Evolutionary conservation across 2,797 vertebrate species (phyloP), one percentile per base, ranked within the genome.

Genomic region (Ptychadena robeensis): DNA sequence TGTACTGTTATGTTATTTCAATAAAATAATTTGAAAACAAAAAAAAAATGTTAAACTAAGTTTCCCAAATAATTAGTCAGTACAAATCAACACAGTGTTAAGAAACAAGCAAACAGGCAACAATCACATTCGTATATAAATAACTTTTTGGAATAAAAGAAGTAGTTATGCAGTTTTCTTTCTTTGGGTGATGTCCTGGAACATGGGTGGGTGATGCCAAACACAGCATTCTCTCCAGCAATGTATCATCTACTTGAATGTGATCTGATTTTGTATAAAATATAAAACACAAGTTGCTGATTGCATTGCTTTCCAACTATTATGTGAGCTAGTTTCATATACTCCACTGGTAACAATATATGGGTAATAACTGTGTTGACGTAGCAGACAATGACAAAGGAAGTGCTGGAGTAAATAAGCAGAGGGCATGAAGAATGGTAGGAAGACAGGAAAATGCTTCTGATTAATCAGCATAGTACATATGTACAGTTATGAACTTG

Each of bases 261-360:
- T 80, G 82, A 80, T 80, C 82, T 84, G 82, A 84, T 84, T 84
- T 80, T 84, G 82, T 80, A 84, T 84, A 80, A 84, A 84, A 84
- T 63, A 59, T 61, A 69, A 80, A 84, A 80, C 82, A 84, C 82
- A 84, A 84, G 70, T 70, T 53, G 31, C 77, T 84, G 82, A 84
- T 84, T 84, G 77, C 82, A 80, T 32, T 59, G 77, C 64, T 30
- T 84, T 74, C 34, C 53, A 63, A 82, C 81, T 64, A 84, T 84
- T 84, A 84, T 84, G 70, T 75, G 30, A 68, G 71, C 63, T 59
- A 68, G 61, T 67, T 59, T 67, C 22, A 38, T 59, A 84, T 80
- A 75, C 30, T 69, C 9, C 32, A 40, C 27, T 59, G n/a, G 12
- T 30, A 64, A 84, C 77, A 84, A 84, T 84, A 73, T 63, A 61